Base-by-base conservation (phyloP, 2,888 invertebrate species). In the Lordiphosa andalusiaca region DNA sequence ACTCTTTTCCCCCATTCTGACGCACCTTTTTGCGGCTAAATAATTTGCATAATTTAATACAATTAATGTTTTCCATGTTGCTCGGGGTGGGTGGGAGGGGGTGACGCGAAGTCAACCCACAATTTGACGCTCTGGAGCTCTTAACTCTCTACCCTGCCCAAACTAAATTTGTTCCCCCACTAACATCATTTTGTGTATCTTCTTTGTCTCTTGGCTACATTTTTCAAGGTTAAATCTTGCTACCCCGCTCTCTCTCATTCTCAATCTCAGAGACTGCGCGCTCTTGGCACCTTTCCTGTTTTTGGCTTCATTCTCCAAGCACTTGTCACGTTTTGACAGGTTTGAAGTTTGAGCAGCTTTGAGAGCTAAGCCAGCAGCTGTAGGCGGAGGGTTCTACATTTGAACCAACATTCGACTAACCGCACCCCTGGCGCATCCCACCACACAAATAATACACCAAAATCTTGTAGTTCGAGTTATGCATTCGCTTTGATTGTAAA, bases 401-500 rank as follows among this genome's bases (percentile, higher is more conserved):
- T 3, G 4, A 6, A 56, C 33, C 38, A n/a, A 37, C 37, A 7
- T 57, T 41, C n/a, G n/a, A 44, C 10, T 42, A n/a, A 38, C 41
- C 23, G 33, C 36, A 23, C 35, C 40, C 33, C 21, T 16, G 19
- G 12, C 47, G 10, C 42, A 50, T 36, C 33, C 7, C 16, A 9
- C 25, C 10, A 25, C 7, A 30, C 9, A 3, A 30, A 30, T 9
- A 3, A 30, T 9, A 30, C 7, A 30, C 21, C 46, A 39, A 52
- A 46, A 6, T 19, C 25, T 35, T 53, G 35, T 41, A 51, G 63
- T 47, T 67, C 61, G 65, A 69, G 62, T 56, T 65, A 40, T 48
- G 58, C 56, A 54, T 69, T 56, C 67, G 48, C 65, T 80, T 76
- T 70, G 56, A 75, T 72, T 67, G 69, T 50, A 74, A 76, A 82